phyloP scores from a whole-genome alignment of 2,113 vertebrate species.

The Pygoscelis adeliae region DNA sequence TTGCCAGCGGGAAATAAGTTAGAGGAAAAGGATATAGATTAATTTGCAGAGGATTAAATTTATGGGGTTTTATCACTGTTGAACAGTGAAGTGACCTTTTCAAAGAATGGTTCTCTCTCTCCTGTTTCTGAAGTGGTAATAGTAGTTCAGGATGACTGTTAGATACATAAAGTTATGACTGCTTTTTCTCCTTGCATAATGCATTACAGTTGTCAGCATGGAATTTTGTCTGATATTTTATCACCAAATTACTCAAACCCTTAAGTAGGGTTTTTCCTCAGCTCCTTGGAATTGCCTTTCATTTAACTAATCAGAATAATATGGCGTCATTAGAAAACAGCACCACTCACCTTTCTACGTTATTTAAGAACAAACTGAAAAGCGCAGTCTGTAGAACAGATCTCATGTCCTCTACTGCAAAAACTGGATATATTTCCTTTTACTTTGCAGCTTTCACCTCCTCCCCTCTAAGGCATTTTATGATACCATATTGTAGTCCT shows the following conservation, averaged over 20 bases:
- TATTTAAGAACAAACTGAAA: not conserved
- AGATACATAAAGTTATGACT: not conserved
- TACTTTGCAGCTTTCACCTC: not conserved
- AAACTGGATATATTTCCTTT: not conserved
- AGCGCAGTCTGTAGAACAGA: not conserved
- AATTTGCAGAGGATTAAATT: not conserved
- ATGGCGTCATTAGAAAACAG: not conserved
- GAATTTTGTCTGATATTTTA: not conserved
- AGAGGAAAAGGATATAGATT: not conserved
- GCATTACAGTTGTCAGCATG: not conserved
- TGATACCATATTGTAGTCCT: not conserved
- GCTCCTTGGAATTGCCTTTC: not conserved
- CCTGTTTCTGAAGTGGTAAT: not conserved
- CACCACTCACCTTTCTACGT: not conserved
- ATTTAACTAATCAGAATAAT: not conserved
- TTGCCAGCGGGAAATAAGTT: not conserved
- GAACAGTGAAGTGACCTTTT: not conserved
- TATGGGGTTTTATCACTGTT: not conserved
- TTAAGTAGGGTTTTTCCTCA: not conserved
- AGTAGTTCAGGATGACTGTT: not conserved
- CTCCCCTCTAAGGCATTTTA: not conserved
- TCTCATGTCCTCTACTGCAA: not conserved
- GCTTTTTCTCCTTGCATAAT: not conserved
- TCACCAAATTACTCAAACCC: not conserved
- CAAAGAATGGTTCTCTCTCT: not conserved